A percentile compares a stretch with the other conserved stretches of the same genome.
phyloP scores from a whole-genome alignment of 2,797 vertebrate genomes.

The Sarcoramphus papa region DNA sequence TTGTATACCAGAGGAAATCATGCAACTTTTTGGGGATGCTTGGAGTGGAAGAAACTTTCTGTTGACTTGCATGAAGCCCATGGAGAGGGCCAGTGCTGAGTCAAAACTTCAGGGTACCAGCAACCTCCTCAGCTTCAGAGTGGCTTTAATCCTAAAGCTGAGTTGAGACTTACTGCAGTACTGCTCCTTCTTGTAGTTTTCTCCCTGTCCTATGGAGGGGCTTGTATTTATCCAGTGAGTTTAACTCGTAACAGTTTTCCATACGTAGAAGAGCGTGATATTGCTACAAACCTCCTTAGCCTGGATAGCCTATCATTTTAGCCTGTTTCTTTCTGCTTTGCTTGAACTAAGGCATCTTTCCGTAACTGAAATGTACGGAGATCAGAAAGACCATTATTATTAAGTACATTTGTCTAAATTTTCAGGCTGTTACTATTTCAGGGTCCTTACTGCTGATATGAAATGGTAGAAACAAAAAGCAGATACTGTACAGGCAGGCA shows the following conservation, averaged over 20 bases:
- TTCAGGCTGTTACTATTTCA: neutral
- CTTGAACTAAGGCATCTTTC: neutral
- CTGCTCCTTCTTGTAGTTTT: neutral
- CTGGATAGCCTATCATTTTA: neutral
- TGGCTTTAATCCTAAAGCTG: neutral
- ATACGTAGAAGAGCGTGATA: accelerated
- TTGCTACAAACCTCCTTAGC: neutral
- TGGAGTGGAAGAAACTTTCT: neutral
- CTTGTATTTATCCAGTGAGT: neutral
- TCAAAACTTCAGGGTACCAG: neutral
- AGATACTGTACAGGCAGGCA: neutral
- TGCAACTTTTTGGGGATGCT: neutral
- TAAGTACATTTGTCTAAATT: neutral
- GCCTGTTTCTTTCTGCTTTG: neutral
- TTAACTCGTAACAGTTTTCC: neutral
- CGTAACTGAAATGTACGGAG: accelerated
- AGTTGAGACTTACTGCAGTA: neutral
- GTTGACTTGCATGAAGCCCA: neutral
- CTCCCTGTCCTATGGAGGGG: neutral
- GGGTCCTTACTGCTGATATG: neutral
- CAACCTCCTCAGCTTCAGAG: neutral
- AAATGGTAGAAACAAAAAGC: neutral
- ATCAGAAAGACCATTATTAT: neutral
- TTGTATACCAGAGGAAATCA: neutral
- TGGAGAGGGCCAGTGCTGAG: neutral